These are phyloP conservation scores for Nothobranchius furzeri DNA, from an alignment of 2,113 vertebrate genomes.

Conservation along the genomic window DNA sequence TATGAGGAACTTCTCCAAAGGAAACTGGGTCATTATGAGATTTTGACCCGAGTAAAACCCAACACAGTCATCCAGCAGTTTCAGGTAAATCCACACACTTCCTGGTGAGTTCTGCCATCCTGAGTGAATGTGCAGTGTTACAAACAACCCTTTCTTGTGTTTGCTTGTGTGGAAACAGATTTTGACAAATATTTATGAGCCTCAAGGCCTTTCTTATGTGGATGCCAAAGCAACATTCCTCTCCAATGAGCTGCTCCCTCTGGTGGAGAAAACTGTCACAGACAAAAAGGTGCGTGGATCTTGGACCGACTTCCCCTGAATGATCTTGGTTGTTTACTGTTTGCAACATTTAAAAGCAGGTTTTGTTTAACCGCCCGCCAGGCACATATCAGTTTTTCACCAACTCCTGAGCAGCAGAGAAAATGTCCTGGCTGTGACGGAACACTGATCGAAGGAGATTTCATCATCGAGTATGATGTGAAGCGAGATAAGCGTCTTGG, in stretches of 20 bases:
- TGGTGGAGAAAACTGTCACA: conserved; percentile 85
- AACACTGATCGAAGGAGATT: conserved; percentile 87
- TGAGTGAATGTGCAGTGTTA: background rate
- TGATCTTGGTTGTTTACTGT: background rate
- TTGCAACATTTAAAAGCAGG: background rate
- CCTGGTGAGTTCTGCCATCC: background rate
- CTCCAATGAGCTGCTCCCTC: conserved; percentile 84
- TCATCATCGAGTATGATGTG: conserved; percentile 89
- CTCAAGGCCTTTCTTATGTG: conserved; percentile 85
- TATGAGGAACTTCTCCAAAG: conserved; percentile 93
- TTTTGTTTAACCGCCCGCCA: conserved; percentile 29
- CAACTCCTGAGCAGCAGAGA: conserved; percentile 85
- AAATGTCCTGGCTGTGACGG: conserved; percentile 82
- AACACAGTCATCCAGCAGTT: conserved; percentile 84
- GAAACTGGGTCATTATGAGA: conserved; percentile 84
- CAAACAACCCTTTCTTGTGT: background rate
- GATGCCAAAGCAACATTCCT: conserved; percentile 86
- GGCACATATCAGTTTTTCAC: conserved; percentile 78
- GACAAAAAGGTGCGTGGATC: conserved; percentile 81
- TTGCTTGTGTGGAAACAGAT: conserved; percentile 79
- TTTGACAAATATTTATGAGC: conserved; percentile 87
- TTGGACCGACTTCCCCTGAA: background rate
- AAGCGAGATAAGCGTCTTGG: conserved; percentile 77
- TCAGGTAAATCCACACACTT: conserved; percentile 30
- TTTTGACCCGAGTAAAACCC: conserved; percentile 88